These are phyloP conservation scores for Sinocyclocheilus rhinocerous DNA, from an alignment of 2,113 vertebrate species.

Conservation along the genomic window DNA sequence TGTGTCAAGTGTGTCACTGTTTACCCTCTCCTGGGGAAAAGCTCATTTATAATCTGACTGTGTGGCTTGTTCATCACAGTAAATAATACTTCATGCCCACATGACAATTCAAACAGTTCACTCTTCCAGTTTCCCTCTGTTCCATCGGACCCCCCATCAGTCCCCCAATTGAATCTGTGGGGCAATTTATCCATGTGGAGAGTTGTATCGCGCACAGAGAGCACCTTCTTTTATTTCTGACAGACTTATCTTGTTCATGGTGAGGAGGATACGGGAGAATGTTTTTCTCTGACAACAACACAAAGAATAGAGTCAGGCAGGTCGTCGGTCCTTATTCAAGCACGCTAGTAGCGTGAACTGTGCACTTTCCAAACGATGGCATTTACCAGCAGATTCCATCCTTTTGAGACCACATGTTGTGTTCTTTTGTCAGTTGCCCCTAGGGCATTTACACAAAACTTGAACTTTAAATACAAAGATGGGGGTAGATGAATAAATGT, in stretches of 20 bases:
- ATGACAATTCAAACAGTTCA: slow-evolving; percentile 33
- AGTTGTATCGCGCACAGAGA: background rate
- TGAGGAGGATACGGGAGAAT: slow-evolving; percentile 29
- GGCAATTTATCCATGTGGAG: slow-evolving; percentile 26
- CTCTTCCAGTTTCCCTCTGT: slow-evolving; percentile 18
- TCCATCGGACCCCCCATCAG: background rate
- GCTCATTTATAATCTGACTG: slow-evolving; percentile 23
- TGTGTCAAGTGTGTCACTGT: slow-evolving; percentile 11
- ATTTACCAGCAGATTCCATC: slow-evolving; percentile 23
- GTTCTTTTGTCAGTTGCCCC: background rate
- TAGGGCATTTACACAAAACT: background rate
- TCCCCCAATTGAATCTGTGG: slow-evolving; percentile 18
- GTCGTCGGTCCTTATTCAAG: slow-evolving; percentile 27
- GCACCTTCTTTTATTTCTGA: slow-evolving; percentile 49
- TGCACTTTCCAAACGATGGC: slow-evolving; percentile 36
- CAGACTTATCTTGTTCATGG: slow-evolving; percentile 50
- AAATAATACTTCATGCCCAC: slow-evolving; percentile 34
- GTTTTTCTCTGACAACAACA: slow-evolving; percentile 43
- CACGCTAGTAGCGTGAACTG: slow-evolving; percentile 24
- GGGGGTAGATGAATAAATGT: background rate
- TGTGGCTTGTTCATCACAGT: slow-evolving; percentile 27
- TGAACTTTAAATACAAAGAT: slow-evolving; percentile 8
- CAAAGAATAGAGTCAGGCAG: slow-evolving; percentile 40
- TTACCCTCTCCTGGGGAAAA: slow-evolving; percentile 14
- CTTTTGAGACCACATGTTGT: background rate